A percentile compares a stretch with the other conserved stretches of the same genome.
Conservation (phyloP, 2,113 vertebrate species). For the Actinemys pallida region DNA sequence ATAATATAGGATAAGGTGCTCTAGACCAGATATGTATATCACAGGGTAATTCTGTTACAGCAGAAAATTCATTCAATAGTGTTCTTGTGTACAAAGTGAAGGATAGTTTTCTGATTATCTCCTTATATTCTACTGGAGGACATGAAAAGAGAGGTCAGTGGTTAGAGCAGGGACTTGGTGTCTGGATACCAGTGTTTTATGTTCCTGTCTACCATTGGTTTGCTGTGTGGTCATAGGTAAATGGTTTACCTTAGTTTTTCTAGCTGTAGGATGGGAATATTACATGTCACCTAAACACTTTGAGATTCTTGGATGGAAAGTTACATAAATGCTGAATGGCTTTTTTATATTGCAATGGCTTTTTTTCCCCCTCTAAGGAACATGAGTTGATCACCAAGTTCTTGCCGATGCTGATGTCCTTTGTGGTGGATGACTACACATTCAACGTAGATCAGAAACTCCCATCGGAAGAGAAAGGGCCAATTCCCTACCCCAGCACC, state of each 20-base stretch:
- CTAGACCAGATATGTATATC: not conserved
- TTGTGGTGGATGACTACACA: constrained; percentile 95
- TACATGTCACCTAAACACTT: rapidly evolving
- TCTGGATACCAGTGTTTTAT: not conserved
- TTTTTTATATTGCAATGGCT: not conserved
- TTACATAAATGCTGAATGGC: not conserved
- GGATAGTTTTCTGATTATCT: not conserved
- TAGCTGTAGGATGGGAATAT: not conserved
- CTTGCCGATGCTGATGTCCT: constrained; percentile 94
- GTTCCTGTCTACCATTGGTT: not conserved
- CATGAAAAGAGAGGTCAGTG: not conserved
- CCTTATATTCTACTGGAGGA: not conserved
- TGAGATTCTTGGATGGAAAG: not conserved
- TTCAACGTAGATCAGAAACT: constrained; percentile 95
- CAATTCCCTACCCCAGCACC: constrained; percentile 84
- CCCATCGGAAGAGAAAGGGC: constrained; percentile 91
- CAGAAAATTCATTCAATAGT: not conserved
- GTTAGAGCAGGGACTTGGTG: not conserved
- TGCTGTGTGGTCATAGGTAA: not conserved
- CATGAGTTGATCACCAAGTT: constrained; percentile 93
- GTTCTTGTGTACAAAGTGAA: not conserved
- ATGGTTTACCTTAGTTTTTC: not conserved
- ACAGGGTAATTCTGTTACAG: not conserved
- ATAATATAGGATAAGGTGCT: not conserved
- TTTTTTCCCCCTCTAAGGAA: constrained; percentile 80